Evolutionary conservation across 2,888 invertebrate species (phyloP), one percentile per base, ranked within the genome.

Genomic region (Caenorhabditis angaria): DNA sequence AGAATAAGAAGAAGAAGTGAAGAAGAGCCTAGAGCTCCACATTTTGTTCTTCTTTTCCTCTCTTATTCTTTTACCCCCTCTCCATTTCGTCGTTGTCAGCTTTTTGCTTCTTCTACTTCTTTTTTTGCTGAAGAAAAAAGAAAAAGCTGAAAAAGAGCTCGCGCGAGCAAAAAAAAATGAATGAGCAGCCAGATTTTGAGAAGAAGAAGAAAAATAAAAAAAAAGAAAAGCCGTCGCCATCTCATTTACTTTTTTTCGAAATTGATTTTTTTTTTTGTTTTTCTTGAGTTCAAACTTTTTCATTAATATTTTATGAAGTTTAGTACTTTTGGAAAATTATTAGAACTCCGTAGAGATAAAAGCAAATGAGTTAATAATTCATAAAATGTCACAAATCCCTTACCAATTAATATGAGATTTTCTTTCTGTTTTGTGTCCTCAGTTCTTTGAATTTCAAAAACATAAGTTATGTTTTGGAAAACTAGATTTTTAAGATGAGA

Each of bases 131-230:
- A 12, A 18, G n/a, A n/a, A n/a, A n/a, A n/a, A n/a, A n/a, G n/a
- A n/a, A n/a, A n/a, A n/a, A n/a, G 41, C 6, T 12, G 18, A 41
- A 41, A 41, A 41, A 41, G 41, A 41, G 41, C 41, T 41, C 41
- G 41, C 41, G 6, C 18, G 41, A 6, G 41, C 41, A 41, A 41
- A 14, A 41, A 41, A 14, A 41, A 41, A 41, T 41, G 41, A 41
- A 41, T 41, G 41, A 41, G 41, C 41, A 41, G 41, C 41, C 41
- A 41, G 41, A 41, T 41, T 41, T 41, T 41, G 41, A 41, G 41
- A 41, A 32, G 32, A 32, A 12, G 12, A 32, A 32, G 12, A 32
- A 32, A 32, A 32, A 32, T 12, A 12, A 32, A 41, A 18, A 41
- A 5, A 18, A 41, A 5, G 41, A 41, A 5, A 14, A 41, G 18